A percentile compares a stretch with the other conserved stretches of the same genome.
Conservation (phyloP, 2,888 invertebrate genomes). For the Aphelenchoides bicaudatus region DNA sequence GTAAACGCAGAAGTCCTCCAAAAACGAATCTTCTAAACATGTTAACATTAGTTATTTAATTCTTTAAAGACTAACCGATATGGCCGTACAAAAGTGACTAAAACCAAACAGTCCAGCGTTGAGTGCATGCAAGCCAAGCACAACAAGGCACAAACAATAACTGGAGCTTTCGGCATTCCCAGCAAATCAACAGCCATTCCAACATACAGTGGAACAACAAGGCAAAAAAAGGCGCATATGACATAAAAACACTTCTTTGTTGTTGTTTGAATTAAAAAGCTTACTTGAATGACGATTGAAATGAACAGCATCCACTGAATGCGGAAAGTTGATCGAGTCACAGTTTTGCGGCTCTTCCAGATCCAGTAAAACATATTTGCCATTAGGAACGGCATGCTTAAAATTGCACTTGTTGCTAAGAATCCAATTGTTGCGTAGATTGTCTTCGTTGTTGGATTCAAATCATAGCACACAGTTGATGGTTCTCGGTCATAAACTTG, state of each 20-base stretch:
- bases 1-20: too few species aligned
- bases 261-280: too few species aligned
- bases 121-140: slow-evolving; percentile 7
- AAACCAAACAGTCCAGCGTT: neutral
- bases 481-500: neutral
- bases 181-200: neutral
- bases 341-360: neutral
- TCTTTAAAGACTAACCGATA: too few species aligned
- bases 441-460: neutral
- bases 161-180: neutral
- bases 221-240: neutral
- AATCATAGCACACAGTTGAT: slow-evolving; percentile 5
- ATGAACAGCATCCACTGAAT: slow-evolving; percentile 10
- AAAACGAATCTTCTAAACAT: too few species aligned
- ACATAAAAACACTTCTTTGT: too few species aligned
- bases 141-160: neutral
- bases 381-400: neutral
- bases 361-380: slow-evolving; percentile 5
- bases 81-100: neutral
- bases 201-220: neutral
- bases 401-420: neutral
- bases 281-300: slow-evolving; percentile 7
- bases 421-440: neutral
- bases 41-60: too few species aligned
- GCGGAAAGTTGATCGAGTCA: slow-evolving; percentile 10